These are phyloP conservation scores for Malaclemys terrapin DNA, from an alignment of 2,113 vertebrate genomes.

Conservation along the genomic window DNA sequence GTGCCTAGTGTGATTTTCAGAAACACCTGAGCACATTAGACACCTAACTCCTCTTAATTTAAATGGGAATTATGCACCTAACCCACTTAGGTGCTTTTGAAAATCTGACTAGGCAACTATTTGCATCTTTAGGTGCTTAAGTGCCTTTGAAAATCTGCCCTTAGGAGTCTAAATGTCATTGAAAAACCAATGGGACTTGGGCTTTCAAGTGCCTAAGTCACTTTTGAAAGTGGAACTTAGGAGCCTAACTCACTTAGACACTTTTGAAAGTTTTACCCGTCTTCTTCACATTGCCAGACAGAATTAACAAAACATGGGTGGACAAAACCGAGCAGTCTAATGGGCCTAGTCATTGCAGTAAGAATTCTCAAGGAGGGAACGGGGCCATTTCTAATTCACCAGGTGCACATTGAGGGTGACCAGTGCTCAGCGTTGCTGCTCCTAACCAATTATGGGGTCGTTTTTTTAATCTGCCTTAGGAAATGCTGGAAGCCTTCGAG, in stretches of 20 bases:
- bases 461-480: constrained; percentile 54
- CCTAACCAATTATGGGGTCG: not conserved
- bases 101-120: not conserved
- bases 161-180: no score
- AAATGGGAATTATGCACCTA: not conserved
- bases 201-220: not conserved
- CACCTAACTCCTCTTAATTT: not conserved
- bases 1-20: not conserved
- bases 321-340: not conserved
- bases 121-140: not conserved
- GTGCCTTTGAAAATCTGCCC: not conserved
- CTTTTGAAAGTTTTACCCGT: not conserved
- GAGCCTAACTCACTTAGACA: not conserved
- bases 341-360: no score
- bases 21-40: not conserved
- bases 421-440: not conserved
- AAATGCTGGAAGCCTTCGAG: constrained; percentile 81
- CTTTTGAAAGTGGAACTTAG: not conserved
- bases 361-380: not conserved
- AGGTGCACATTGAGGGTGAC: not conserved
- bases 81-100: not conserved
- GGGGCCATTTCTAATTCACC: not conserved
- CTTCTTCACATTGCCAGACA: not conserved
- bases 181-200: not conserved
- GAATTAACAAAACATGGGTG: not conserved